Base-by-base conservation (phyloP, 1,140 invertebrate genomes). In the Megalopta genalis region DNA sequence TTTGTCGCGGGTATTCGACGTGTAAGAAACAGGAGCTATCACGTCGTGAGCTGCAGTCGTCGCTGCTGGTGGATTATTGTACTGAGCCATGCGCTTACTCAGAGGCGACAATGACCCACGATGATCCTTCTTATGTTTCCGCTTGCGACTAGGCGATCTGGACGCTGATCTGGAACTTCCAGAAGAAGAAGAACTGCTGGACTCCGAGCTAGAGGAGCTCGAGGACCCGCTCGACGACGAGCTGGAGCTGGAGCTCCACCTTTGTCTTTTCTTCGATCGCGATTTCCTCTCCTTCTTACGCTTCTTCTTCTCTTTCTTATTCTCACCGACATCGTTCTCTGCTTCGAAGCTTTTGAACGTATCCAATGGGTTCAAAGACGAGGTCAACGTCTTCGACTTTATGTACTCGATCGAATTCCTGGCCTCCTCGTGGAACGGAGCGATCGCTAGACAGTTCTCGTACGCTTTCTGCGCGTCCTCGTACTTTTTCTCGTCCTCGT, bases 391-490 rank as follows among this genome's bases (percentile, higher is more conserved):
- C 89, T 96, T 96, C 54, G 94, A 94, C 86, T 96, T 96, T 27
- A 97, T 93, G 81, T 96, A 96, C 69, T 97, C 96, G 71, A 97
- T 94, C 0, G 96, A 97, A 87, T 96, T 96, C 80, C 96, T 95
- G 0, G 97, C 97, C 90, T 98, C 97, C 86, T 97, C 96, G 91
- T 98, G 97, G 87, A 95, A 96, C 0, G 97, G 96, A 83, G 96
- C 95, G 25, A 98, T 95, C 16, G 94, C 94, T 23, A 98, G 91
- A 89, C 97, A 97, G 87, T 96, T 96, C 87, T 96, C 96, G 86
- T 98, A 98, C 0, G 96, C 95, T 81, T 97, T 97, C 27, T 96
- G 94, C 6, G 97, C 97, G 78, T 98, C 97, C n/a, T 97, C 95
- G 62, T 96, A 95, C 86, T 97, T 97, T 85, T 96, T 96, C 82